A percentile compares a stretch with the other conserved stretches of the same genome.
Conservation (phyloP, 2,797 vertebrate genomes). For the Echeneis naucrates region DNA sequence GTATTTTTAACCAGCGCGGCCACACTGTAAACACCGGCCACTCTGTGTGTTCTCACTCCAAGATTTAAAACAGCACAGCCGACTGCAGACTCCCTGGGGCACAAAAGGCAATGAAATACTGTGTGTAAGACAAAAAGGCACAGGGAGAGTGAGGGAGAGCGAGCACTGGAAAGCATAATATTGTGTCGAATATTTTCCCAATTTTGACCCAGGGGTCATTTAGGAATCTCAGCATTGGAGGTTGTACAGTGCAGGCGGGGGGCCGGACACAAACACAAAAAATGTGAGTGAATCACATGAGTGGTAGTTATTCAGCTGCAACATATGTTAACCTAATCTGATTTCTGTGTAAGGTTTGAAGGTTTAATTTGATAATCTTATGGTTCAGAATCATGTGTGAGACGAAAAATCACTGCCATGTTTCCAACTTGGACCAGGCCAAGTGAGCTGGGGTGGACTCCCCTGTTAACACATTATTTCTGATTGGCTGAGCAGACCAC, state of each 20-base stretch:
- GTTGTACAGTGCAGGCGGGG: constrained; percentile 11
- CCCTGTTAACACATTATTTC: constrained; percentile 61
- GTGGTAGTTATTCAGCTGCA: constrained; percentile 27
- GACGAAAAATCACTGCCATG: constrained; percentile 49
- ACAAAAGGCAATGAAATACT: constrained; percentile 62
- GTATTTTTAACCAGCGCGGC: constrained; percentile 74
- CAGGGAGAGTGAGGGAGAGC: constrained; percentile 14
- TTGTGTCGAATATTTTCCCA: constrained; percentile 57
- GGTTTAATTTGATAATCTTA: constrained; percentile 62
- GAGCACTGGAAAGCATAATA: constrained; percentile 59
- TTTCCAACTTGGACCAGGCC: constrained; percentile 43
- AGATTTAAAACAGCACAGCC: constrained; percentile 66
- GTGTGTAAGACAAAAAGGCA: constrained; percentile 50
- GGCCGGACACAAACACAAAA: constrained; percentile 29
- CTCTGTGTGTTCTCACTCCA: constrained; percentile 78
- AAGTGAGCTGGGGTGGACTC: constrained; percentile 25
- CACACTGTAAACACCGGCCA: constrained; percentile 72
- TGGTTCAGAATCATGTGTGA: constrained; percentile 53
- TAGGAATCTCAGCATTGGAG: constrained; percentile 46
- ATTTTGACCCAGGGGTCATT: constrained; percentile 54
- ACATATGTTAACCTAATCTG: constrained; percentile 44
- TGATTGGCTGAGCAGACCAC: constrained; percentile 65
- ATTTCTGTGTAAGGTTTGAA: constrained; percentile 27
- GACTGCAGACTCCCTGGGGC: constrained; percentile 57
- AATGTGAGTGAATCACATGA: constrained; percentile 37